phyloP scores from a whole-genome alignment of 2,797 vertebrate species.

The Philypnodon macrostomus region DNA sequence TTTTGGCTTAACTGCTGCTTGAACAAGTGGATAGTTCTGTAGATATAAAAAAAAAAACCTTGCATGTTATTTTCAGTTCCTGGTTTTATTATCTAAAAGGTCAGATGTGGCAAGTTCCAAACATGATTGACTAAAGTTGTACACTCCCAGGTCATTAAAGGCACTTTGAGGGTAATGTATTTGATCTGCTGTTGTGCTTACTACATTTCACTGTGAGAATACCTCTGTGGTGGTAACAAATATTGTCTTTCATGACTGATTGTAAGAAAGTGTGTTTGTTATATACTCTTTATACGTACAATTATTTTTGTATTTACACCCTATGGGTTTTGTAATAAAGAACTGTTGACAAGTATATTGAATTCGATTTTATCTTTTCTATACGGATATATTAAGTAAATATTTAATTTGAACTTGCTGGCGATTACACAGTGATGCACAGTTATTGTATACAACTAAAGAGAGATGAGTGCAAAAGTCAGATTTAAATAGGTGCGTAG shows the following conservation, averaged over 20 bases:
- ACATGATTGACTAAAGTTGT: not conserved
- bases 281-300: constrained; percentile 44
- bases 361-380: not conserved
- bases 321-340: constrained; percentile 67
- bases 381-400: not conserved
- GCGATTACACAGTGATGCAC: too few species aligned
- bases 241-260: constrained; percentile 46
- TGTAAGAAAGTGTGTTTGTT: constrained; percentile 45
- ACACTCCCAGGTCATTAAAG: constrained; percentile 11
- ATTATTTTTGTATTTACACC: constrained; percentile 77
- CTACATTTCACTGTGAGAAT: constrained; percentile 43
- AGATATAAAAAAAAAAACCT: constrained; percentile 15
- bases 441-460: too few species aligned
- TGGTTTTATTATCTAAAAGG: constrained; percentile 13
- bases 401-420: too few species aligned
- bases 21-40: constrained; percentile 13
- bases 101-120: constrained; percentile 38
- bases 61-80: constrained; percentile 15
- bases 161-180: constrained; percentile 34
- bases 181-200: constrained; percentile 29
- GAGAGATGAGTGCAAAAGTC: too few species aligned
- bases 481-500: too few species aligned
- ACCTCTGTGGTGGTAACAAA: constrained; percentile 18
- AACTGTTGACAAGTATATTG: constrained; percentile 22
- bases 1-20: constrained; percentile 53